Base-by-base conservation (phyloP, 2,113 vertebrate genomes). In the Cisticola juncidis region DNA sequence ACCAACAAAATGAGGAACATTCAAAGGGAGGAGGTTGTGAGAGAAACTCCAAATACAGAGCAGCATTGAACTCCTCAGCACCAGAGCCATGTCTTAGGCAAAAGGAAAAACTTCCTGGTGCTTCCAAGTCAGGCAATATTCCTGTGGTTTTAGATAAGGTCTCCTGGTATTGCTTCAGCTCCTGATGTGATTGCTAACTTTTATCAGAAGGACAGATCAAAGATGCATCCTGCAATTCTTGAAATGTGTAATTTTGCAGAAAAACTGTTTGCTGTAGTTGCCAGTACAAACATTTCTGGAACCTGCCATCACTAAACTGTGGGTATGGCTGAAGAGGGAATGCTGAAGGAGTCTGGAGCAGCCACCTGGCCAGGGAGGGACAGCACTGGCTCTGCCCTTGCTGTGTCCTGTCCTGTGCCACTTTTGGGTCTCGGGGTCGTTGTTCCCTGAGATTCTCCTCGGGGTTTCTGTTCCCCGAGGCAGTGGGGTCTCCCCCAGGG, bases 1-100 rank as follows among this genome's bases (percentile, higher is more conserved):
- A 90, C 48, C 82, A 95, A 64, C 86, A 85, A 86, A 95, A 88
- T 12, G 42, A 44, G 70, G 81, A 90, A 70, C 40, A 77, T 96
- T 94, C 78, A 84, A 83, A 83, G 72, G 60, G 31, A 88, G 81
- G 60, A 83, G 68, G 54, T 38, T 61, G 50, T 68, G 61, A 78
- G 90, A 60, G 51, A 64, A 93, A 76, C 45, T 78, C 82, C 60
- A 71, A 68, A 78, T 4, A 17, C 68, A 56, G 48, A 42, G 44
- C 60, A 85, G 57, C 23, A 28, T 82, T 85, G 44, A 94, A 85
- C n/a, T 79, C 65, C 31, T 35, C 76, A 53, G 36, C 48, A 33
- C 29, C 47, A 58, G 45, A 61, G n/a, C 28, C 24, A 10, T 0
- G 0, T 50, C 81, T 77, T 18, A 17, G 35, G n/a, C 20, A 31